These are phyloP conservation scores for Agelas oroides DNA, from an alignment of 37 sponge, comb jelly and placozoan genomes.

Conservation along the genomic window DNA sequence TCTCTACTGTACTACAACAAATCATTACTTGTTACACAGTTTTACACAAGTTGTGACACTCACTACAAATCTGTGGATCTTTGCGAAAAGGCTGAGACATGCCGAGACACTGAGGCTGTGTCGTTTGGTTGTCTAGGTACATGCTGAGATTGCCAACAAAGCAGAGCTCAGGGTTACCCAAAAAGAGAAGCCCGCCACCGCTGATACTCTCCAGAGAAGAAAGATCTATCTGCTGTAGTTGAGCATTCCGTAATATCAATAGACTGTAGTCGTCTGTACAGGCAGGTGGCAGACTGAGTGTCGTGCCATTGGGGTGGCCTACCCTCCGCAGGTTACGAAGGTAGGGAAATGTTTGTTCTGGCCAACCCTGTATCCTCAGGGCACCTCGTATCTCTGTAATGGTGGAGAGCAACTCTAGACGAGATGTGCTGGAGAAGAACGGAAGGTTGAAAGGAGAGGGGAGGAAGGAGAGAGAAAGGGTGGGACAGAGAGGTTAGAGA, in stretches of 20 bases:
- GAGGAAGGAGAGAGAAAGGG: no score
- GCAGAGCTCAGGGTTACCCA: constrained; percentile 50
- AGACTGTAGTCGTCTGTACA: neutral
- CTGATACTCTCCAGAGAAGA: constrained; percentile 38
- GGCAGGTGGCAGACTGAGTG: neutral
- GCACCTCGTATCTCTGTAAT: constrained; percentile 68
- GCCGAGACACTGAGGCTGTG: neutral
- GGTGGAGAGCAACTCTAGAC: constrained; percentile 17
- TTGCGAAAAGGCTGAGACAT: neutral
- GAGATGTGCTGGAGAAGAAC: constrained; percentile 1
- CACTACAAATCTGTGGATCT: constrained; percentile 18
- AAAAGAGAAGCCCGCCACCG: constrained; percentile 19
- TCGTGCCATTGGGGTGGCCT: constrained; percentile 15
- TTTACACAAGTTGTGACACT: constrained; percentile 35
- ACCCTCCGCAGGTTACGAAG: constrained; percentile 47
- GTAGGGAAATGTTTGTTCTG: constrained; percentile 35
- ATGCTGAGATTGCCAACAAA: constrained; percentile 43
- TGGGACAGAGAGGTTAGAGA: no score
- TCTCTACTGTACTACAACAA: constrained; percentile 23
- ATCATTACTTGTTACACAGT: no score
- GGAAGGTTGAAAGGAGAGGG: no score
- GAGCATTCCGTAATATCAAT: neutral
- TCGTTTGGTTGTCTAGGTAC: neutral
- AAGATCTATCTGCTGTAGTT: constrained; percentile 37
- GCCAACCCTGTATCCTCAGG: constrained; percentile 14